Percentiles rank a stretch among this genome's conserved stretches.
Evolutionary conservation across 92 coral and sea anemone species (phyloP).

Genomic region (Zoanthus sansibaricus): DNA sequence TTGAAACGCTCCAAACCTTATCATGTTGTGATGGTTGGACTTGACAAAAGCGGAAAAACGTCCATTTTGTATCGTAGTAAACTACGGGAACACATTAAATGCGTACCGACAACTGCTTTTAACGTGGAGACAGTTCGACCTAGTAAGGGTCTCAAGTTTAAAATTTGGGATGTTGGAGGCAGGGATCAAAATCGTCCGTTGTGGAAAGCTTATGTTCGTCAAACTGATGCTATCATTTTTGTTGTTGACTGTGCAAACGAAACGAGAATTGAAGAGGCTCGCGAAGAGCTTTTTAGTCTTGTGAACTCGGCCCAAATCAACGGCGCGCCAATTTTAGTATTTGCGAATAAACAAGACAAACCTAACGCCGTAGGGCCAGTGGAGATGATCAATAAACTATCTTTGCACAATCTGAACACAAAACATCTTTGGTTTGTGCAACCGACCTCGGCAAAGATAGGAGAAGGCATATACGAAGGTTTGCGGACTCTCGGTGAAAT

Average conservation of each 20-base stretch:
- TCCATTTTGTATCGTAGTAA: conserved; percentile 94
- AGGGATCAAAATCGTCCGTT: conserved; percentile 95
- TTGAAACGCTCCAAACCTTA: conserved; percentile 80
- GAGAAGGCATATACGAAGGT: conserved; percentile 94
- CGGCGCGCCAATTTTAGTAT: conserved; percentile 89
- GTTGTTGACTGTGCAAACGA: conserved; percentile 97
- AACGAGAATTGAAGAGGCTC: conserved; percentile 91
- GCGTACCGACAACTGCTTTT: conserved; percentile 89
- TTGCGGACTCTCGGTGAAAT: conserved; percentile 84
- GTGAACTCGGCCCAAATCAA: conserved; percentile 94
- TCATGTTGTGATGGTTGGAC: conserved; percentile 96
- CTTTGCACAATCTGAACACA: conserved; percentile 76
- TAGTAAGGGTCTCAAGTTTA: conserved; percentile 84
- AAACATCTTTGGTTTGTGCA: conserved; percentile 95
- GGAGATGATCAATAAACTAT: conserved; percentile 79
- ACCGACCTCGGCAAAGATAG: conserved; percentile 89
- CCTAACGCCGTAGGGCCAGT: conserved; percentile 84
- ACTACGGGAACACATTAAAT: conserved; percentile 75
- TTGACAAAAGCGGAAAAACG: conserved; percentile 96
- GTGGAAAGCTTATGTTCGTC: conserved; percentile 96
- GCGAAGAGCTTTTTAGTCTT: conserved; percentile 92
- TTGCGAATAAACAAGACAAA: conserved; percentile 96
- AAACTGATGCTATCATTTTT: conserved; percentile 88
- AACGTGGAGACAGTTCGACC: conserved; percentile 95
- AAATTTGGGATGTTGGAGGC: conserved; percentile 98